phyloP scores from a whole-genome alignment of 2,113 vertebrate genomes.

The Pagrus major region DNA sequence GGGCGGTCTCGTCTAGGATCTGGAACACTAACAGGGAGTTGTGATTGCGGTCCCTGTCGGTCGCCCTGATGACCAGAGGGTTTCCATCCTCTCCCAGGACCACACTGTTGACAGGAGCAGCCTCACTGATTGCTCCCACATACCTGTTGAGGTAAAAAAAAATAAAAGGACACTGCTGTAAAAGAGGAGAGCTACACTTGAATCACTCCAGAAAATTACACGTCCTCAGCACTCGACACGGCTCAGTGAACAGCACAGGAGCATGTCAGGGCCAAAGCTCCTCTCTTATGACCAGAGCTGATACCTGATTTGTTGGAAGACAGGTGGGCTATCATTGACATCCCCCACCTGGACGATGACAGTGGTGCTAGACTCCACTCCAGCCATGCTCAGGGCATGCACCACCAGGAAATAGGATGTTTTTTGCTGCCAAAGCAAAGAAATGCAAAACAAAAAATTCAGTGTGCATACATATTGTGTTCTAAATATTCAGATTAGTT shows the following conservation, averaged over 20 bases:
- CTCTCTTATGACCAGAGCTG: neutral
- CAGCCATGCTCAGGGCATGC: slow-evolving; percentile 93
- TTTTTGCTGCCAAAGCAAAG: slow-evolving; percentile 68
- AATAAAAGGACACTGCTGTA: neutral
- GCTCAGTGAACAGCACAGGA: neutral
- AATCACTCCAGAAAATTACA: neutral
- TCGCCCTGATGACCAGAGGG: slow-evolving; percentile 92
- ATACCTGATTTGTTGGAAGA: slow-evolving; percentile 91
- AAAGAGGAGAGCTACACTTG: neutral
- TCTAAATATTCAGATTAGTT: too few species aligned
- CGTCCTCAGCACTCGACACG: neutral
- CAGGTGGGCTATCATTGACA: slow-evolving; percentile 92
- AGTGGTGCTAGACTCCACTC: slow-evolving; percentile 89
- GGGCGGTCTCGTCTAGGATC: slow-evolving; percentile 93
- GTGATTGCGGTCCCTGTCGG: slow-evolving; percentile 92
- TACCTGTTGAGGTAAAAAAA: slow-evolving; percentile 57
- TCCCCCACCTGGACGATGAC: slow-evolving; percentile 93
- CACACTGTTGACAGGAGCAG: slow-evolving; percentile 92
- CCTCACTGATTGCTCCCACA: slow-evolving; percentile 89
- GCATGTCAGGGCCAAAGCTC: neutral
- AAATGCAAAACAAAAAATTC: slow-evolving; percentile 4
- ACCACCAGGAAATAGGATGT: slow-evolving; percentile 88
- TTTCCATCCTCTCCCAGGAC: slow-evolving; percentile 88
- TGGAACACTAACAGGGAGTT: slow-evolving; percentile 95
- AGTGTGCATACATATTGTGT: too few species aligned